These are phyloP conservation scores for Cataglyphis altisquamis DNA, from an alignment of 2,888 invertebrate genomes.

Conservation along the genomic window DNA sequence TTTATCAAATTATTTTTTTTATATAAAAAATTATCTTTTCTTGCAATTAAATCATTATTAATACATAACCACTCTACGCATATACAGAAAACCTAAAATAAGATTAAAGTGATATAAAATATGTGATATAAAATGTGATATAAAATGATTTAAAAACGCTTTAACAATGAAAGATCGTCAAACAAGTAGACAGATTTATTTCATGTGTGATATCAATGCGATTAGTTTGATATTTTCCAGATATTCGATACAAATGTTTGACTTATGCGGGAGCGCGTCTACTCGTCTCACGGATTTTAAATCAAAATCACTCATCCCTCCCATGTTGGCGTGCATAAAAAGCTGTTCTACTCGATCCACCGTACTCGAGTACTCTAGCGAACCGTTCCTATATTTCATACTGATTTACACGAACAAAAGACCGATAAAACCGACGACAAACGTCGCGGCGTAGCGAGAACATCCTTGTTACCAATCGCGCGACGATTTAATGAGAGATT, in stretches of 20 bases:
- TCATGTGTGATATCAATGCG: not conserved
- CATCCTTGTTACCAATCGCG: not conserved
- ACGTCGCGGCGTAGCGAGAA: constrained; percentile 1
- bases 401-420: constrained; percentile 29
- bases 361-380: constrained; percentile 10
- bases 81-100: not conserved
- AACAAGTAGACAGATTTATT: constrained; percentile 17
- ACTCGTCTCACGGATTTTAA: constrained; percentile 38
- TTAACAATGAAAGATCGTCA: not conserved
- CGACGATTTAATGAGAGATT: constrained; percentile 13
- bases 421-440: constrained; percentile 14
- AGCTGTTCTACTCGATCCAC: constrained; percentile 10
- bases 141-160: not conserved
- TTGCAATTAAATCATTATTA: not conserved
- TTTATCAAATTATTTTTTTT: not conserved
- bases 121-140: not conserved
- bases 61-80: not conserved
- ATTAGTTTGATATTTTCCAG: constrained; percentile 12
- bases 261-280: not conserved
- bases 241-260: constrained; percentile 9
- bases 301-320: constrained; percentile 12
- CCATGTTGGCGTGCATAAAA: constrained; percentile 26
- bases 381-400: constrained; percentile 16
- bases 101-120: not conserved
- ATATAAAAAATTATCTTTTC: not conserved